A percentile compares a stretch with the other conserved stretches of the same genome.
These are phyloP conservation scores for Nineta flava DNA, from an alignment of 2,888 invertebrate species.

Conservation along the genomic window DNA sequence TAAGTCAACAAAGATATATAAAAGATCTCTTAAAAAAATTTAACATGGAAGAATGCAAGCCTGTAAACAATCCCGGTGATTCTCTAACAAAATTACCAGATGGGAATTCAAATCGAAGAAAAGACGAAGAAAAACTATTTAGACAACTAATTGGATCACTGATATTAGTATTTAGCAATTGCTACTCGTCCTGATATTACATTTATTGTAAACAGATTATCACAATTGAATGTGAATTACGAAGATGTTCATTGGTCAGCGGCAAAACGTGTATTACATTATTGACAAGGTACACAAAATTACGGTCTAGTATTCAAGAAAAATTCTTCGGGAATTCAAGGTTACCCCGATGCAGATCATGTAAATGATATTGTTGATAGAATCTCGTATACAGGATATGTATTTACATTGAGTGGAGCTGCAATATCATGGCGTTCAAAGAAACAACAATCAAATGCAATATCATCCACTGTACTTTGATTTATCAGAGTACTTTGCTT, in stretches of 20 bases:
- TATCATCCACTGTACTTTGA: background rate
- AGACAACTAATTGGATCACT: too few relatives aligned
- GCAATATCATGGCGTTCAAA: background rate
- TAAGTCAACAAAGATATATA: slow-evolving; percentile 15
- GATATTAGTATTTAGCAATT: too few relatives aligned
- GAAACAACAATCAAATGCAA: background rate
- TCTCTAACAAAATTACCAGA: slow-evolving; percentile 8
- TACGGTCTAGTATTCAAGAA: background rate
- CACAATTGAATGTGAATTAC: background rate
- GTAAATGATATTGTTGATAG: background rate
- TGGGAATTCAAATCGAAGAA: background rate
- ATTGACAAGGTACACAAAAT: background rate
- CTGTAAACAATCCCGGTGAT: slow-evolving; percentile 15
- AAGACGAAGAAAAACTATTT: background rate
- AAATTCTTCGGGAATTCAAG: background rate
- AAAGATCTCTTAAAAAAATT: slow-evolving; percentile 15
- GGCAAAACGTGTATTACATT: background rate
- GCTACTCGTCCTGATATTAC: too few relatives aligned
- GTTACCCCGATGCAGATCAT: background rate
- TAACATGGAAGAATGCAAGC: slow-evolving; percentile 16
- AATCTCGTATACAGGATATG: slow-evolving; percentile 1
- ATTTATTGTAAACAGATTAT: too few relatives aligned
- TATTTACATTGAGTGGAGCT: background rate
- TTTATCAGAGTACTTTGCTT: background rate
- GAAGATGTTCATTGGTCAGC: background rate